phyloP scores from a whole-genome alignment of 2,797 vertebrate species.

The Dermochelys coriacea region DNA sequence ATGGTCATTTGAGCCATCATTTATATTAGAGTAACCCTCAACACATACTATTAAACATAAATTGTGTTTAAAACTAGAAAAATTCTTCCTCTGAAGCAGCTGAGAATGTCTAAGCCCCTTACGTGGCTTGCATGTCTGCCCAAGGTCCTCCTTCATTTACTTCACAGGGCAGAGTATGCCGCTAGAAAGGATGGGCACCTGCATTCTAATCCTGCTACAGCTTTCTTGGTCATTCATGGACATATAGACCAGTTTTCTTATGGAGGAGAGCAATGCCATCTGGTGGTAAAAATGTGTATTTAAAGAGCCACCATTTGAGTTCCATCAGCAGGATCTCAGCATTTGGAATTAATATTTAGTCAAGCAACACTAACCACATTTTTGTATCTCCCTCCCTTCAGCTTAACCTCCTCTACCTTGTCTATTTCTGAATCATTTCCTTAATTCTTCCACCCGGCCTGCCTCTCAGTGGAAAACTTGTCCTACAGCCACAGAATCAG shows the following conservation, averaged over 20 bases:
- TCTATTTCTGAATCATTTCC: background rate
- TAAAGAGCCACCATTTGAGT: background rate
- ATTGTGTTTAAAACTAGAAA: background rate
- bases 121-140: background rate
- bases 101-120: background rate
- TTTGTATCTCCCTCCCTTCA: background rate
- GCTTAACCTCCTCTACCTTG: background rate
- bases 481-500: background rate
- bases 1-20: background rate
- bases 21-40: too few relatives aligned
- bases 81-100: background rate
- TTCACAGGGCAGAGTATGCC: too few relatives aligned
- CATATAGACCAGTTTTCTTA: background rate
- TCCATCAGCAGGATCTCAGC: background rate
- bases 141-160: background rate
- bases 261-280: background rate
- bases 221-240: background rate
- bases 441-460: background rate
- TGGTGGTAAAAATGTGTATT: background rate
- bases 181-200: background rate
- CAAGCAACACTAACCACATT: background rate
- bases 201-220: background rate
- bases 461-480: background rate
- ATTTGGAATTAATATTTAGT: background rate
- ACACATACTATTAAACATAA: too few relatives aligned